Percentiles rank a stretch among this genome's conserved stretches.
phyloP scores from a whole-genome alignment of 1,140 invertebrate species.

The Bombus pyrosoma region DNA sequence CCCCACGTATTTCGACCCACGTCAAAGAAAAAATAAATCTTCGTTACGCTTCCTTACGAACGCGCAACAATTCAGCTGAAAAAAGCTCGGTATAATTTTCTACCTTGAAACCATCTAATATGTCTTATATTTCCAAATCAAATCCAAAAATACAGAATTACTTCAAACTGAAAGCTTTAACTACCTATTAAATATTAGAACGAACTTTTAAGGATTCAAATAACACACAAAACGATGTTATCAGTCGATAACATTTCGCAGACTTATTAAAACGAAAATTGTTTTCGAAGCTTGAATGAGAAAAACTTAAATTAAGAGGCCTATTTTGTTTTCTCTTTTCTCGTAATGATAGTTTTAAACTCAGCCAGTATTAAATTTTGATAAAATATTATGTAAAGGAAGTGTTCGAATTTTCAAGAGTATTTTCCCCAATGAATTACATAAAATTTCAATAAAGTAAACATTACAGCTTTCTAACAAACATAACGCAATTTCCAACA shows the following conservation, averaged over 20 bases:
- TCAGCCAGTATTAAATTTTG: neutral
- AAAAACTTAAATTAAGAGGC: neutral
- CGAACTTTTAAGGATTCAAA: too few relatives aligned
- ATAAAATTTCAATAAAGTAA: neutral
- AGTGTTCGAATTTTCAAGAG: neutral
- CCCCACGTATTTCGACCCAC: neutral
- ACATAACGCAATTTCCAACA: too few relatives aligned
- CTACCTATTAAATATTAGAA: too few relatives aligned
- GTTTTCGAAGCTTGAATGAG: neutral
- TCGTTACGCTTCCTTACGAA: neutral
- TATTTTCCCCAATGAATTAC: neutral
- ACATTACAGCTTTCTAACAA: neutral
- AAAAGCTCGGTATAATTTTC: neutral
- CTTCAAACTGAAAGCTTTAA: too few relatives aligned
- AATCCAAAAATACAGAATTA: neutral
- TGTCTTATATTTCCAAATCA: neutral
- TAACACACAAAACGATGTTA: neutral
- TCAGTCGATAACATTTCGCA: neutral
- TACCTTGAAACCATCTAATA: neutral
- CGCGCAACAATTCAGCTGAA: neutral
- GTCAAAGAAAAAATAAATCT: conserved; percentile 23
- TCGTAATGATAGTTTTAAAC: neutral
- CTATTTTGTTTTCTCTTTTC: neutral
- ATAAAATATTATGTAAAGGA: neutral
- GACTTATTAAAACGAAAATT: neutral